Conservation (phyloP, 2,797 vertebrate species). For the Anguilla obscura region DNA sequence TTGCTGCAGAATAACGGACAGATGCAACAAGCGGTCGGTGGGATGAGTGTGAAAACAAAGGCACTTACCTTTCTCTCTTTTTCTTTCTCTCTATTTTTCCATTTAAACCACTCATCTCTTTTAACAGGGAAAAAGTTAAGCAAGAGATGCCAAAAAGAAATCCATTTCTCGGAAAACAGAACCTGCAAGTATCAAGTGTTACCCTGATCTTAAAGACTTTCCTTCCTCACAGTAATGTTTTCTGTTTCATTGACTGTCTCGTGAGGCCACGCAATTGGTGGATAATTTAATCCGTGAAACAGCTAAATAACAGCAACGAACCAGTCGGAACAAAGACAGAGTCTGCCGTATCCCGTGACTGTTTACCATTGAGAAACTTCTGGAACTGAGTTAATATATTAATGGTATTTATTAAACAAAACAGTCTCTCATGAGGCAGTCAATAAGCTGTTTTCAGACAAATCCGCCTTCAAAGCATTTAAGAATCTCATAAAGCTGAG, state of each 20-base stretch:
- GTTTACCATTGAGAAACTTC: neutral
- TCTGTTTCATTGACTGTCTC: constrained; percentile 67
- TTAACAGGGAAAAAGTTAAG: constrained; percentile 92
- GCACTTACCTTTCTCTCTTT: constrained; percentile 27
- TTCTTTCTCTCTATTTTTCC: constrained; percentile 39
- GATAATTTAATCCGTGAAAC: neutral
- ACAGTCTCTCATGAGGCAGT: neutral
- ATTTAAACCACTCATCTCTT: constrained; percentile 75
- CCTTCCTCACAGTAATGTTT: constrained; percentile 48
- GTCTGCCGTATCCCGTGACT: neutral
- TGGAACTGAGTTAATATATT: neutral
- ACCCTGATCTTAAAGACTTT: constrained; percentile 54
- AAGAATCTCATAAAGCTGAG: neutral
- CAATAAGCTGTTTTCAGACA: neutral
- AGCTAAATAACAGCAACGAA: neutral
- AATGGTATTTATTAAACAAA: neutral
- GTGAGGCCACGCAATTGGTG: neutral
- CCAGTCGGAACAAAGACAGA: neutral
- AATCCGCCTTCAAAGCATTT: neutral
- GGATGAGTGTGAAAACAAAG: constrained; percentile 30
- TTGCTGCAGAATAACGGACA: constrained; percentile 26
- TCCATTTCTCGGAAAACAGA: constrained; percentile 82
- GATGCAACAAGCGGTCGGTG: neutral
- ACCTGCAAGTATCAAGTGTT: constrained; percentile 88
- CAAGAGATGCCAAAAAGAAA: constrained; percentile 90